These are phyloP conservation scores for Timandra comae DNA, from an alignment of 2,888 invertebrate genomes.

Conservation along the genomic window DNA sequence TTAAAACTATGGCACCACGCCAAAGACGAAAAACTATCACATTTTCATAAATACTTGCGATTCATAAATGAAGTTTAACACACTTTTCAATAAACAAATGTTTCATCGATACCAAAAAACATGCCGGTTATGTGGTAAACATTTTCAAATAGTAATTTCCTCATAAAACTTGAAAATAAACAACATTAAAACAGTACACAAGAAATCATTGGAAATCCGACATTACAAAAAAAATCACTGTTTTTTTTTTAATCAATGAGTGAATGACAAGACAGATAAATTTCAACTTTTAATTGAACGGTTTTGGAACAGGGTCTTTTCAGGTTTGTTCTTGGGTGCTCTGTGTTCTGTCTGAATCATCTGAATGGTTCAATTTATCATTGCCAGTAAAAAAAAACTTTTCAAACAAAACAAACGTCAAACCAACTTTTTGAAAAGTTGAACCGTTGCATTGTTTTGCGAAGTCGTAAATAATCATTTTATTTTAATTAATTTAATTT, in stretches of 20 bases:
- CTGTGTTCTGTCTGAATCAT: no score
- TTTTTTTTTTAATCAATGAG: conserved; percentile 8
- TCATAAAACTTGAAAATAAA: conserved; percentile 53
- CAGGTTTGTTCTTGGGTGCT: no score
- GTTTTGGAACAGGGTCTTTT: no score
- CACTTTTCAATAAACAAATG: conserved; percentile 16
- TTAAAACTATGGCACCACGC: conserved; percentile 68
- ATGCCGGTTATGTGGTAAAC: conserved; percentile 25
- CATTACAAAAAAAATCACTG: conserved; percentile 59
- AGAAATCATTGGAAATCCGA: conserved; percentile 37
- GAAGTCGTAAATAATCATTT: not conserved
- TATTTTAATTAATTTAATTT: not conserved
- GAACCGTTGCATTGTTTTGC: conserved; percentile 5
- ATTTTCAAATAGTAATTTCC: conserved; percentile 28
- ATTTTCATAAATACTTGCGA: conserved; percentile 61
- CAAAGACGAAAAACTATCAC: conserved; percentile 66
- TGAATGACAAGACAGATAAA: no score
- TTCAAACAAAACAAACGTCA: not conserved
- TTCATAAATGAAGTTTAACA: conserved; percentile 37
- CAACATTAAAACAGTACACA: conserved; percentile 49
- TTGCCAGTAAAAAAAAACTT: no score
- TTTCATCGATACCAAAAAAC: conserved; percentile 16
- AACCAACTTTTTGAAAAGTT: conserved; percentile 7
- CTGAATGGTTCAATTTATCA: no score
- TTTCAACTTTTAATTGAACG: no score